phyloP scores from a whole-genome alignment of 2,888 invertebrate genomes.

The Cordilura impudica region DNA sequence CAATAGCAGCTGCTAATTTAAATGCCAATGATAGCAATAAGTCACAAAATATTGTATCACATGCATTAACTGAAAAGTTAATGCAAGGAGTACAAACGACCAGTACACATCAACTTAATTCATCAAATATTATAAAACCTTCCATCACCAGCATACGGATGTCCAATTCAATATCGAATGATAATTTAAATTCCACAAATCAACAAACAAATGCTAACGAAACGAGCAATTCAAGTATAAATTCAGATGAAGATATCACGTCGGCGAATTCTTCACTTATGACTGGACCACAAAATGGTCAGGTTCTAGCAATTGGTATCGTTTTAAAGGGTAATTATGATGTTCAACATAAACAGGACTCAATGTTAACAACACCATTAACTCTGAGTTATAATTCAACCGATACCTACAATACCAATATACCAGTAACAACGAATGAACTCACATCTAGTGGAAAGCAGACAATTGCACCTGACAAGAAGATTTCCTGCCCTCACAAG shows the following conservation, averaged over 20 bases:
- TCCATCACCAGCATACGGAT: constrained; percentile 19
- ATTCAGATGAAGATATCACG: constrained; percentile 35
- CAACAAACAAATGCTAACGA: constrained; percentile 42
- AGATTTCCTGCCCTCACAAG: constrained; percentile 65
- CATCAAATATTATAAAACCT: constrained; percentile 10
- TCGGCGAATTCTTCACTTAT: constrained; percentile 23
- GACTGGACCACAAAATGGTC: constrained; percentile 30
- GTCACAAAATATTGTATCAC: constrained; percentile 1
- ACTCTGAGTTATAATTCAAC: constrained; percentile 35
- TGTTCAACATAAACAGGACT: neutral
- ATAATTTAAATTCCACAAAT: constrained; percentile 25
- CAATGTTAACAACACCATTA: constrained; percentile 23
- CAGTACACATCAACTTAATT: constrained; percentile 14
- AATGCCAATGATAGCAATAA: constrained; percentile 19
- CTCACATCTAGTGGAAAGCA: constrained; percentile 63
- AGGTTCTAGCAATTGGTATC: constrained; percentile 33
- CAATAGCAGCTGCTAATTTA: constrained; percentile 8
- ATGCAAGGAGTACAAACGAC: constrained; percentile 55
- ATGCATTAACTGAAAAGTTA: constrained; percentile 57
- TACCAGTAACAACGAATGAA: constrained; percentile 15
- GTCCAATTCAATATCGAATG: constrained; percentile 15
- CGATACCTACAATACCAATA: constrained; percentile 32
- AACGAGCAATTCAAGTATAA: constrained; percentile 37
- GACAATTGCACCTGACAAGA: constrained; percentile 61
- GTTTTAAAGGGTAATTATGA: constrained; percentile 25